Evolutionary conservation across 2,888 invertebrate genomes (phyloP).

Genomic region (Zaprionus lineosus): DNA sequence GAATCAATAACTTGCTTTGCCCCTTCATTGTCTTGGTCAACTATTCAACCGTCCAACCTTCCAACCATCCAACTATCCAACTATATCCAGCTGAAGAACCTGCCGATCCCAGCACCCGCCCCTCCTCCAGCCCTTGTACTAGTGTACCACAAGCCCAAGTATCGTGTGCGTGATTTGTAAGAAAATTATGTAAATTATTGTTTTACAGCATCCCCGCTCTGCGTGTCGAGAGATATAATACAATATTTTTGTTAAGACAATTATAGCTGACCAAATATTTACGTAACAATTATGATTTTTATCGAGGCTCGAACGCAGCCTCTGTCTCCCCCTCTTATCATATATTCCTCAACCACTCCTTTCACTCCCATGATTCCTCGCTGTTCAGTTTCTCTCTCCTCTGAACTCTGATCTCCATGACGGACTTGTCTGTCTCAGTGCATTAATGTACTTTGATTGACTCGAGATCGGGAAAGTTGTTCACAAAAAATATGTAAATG

Average conservation of each 20-base stretch:
- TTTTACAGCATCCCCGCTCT: slow-evolving; percentile 48
- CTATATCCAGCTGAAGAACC: no score
- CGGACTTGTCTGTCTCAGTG: neutral
- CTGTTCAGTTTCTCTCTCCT: neutral
- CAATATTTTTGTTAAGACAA: slow-evolving; percentile 67
- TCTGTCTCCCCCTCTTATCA: neutral
- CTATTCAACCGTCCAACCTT: neutral
- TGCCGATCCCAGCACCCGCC: no score
- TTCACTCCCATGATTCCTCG: neutral
- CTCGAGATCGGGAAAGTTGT: slow-evolving; percentile 24
- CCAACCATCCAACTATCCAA: no score
- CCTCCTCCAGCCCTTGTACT: no score
- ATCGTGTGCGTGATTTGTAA: slow-evolving; percentile 67
- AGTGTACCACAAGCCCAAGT: neutral
- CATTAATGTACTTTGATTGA: slow-evolving; percentile 23
- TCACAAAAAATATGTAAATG: slow-evolving; percentile 26
- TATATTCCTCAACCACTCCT: neutral
- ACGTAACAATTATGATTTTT: slow-evolving; percentile 75
- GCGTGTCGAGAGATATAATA: slow-evolving; percentile 43
- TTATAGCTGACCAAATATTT: slow-evolving; percentile 76
- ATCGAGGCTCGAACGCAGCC: slow-evolving; percentile 35
- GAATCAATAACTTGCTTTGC: slow-evolving; percentile 63
- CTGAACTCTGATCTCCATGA: slow-evolving; percentile 45
- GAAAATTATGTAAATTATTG: slow-evolving; percentile 76
- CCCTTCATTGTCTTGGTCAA: slow-evolving; percentile 27